A percentile compares a stretch with the other conserved stretches of the same genome.
Evolutionary conservation across 2,797 vertebrate species (phyloP).

Genomic region (Tokudaia muenninki): DNA sequence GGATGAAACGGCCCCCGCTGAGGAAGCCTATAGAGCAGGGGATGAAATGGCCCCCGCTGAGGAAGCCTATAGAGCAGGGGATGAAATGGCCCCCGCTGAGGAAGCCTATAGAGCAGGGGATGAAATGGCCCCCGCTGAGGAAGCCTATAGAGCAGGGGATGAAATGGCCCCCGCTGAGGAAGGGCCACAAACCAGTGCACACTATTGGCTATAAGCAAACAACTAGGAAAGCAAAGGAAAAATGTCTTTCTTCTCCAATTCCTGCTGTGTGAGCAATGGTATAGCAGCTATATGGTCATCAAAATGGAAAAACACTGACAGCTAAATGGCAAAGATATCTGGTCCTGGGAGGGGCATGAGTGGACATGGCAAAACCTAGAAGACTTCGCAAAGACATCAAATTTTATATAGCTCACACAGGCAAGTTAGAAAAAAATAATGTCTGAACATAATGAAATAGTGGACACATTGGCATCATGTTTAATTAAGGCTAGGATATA

Average conservation of each 20-base stretch:
- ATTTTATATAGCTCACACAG: neutral
- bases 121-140: no score
- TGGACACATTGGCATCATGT: neutral
- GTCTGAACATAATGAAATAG: neutral
- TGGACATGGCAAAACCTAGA: neutral
- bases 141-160: neutral
- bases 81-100: no score
- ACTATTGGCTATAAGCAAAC: neutral
- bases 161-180: neutral
- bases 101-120: neutral
- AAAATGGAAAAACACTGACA: neutral
- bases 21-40: neutral
- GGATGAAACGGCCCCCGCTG: no score
- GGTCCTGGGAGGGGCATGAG: neutral
- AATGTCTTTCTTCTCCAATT: neutral
- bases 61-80: neutral
- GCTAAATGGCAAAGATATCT: neutral
- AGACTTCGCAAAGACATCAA: neutral
- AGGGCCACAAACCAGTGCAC: neutral
- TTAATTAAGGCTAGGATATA: neutral
- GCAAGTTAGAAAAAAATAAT: neutral
- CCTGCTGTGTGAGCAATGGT: no score
- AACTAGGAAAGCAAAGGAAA: neutral
- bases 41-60: no score
- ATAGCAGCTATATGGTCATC: neutral